Conservation (phyloP, 1,140 invertebrate genomes). For the Polyergus mexicanus region DNA sequence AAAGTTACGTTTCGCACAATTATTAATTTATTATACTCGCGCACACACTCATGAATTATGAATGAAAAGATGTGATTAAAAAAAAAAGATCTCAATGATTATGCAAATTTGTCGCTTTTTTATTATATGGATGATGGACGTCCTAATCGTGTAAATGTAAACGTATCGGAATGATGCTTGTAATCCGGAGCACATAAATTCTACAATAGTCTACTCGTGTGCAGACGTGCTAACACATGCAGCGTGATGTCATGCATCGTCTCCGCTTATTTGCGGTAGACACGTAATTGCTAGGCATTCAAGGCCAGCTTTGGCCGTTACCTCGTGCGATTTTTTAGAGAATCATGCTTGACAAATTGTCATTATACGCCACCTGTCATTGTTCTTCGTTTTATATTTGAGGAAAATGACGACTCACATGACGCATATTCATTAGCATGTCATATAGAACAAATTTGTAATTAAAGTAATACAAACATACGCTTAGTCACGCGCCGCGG, state of each 20-base stretch:
- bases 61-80: not conserved
- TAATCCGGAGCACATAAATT: conserved; percentile 60
- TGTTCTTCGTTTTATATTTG: conserved; percentile 60
- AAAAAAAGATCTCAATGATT: conserved; percentile 9
- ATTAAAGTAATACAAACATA: not conserved
- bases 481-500: not conserved
- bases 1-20: not conserved
- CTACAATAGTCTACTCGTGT: conserved; percentile 2
- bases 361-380: conserved; percentile 52
- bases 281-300: conserved; percentile 71
- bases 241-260: conserved; percentile 67
- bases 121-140: conserved; percentile 9
- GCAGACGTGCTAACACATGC: conserved; percentile 27
- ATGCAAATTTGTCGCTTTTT: conserved; percentile 5
- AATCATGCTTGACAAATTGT: conserved; percentile 70
- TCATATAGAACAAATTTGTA: conserved; percentile 36
- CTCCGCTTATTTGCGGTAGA: conserved; percentile 68
- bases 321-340: conserved; percentile 72
- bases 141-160: not conserved
- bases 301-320: conserved; percentile 69
- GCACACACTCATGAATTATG: not conserved
- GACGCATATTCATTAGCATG: not conserved
- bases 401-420: conserved; percentile 12
- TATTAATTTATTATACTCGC: not conserved
- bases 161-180: conserved; percentile 19